Evolutionary conservation across 92 coral and sea anemone species (phyloP).

Genomic region (Paramuricea clavata): DNA sequence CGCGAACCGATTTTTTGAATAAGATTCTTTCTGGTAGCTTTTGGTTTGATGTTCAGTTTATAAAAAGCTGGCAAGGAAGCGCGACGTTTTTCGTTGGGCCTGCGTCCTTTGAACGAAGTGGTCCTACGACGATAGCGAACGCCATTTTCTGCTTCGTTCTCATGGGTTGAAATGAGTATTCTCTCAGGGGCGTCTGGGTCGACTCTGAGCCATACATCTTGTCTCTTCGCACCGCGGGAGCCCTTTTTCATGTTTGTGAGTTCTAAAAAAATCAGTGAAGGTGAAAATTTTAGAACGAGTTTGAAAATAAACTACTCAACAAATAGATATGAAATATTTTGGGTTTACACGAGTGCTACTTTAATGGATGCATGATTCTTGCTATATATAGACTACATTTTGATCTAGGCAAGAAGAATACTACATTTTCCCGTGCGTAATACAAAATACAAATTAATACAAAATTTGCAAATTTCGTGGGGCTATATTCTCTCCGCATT

Average conservation of each 20-base stretch:
- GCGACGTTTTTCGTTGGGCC: conserved; percentile 16
- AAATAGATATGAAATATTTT: too few species aligned
- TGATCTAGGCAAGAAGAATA: too few species aligned
- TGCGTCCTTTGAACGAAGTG: conserved; percentile 13
- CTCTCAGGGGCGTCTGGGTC: not conserved
- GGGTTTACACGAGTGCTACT: too few species aligned
- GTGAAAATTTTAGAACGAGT: too few species aligned
- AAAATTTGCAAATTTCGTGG: too few species aligned
- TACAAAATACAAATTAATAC: too few species aligned
- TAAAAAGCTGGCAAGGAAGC: conserved; percentile 13
- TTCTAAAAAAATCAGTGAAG: not conserved
- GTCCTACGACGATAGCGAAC: conserved; percentile 25
- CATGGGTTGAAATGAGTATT: not conserved
- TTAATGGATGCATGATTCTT: too few species aligned
- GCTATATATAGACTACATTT: too few species aligned
- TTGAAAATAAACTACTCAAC: too few species aligned
- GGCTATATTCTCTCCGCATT: too few species aligned
- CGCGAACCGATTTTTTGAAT: conserved; percentile 37
- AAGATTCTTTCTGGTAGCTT: not conserved
- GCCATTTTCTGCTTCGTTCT: not conserved
- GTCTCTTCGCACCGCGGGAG: not conserved
- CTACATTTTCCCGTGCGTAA: too few species aligned
- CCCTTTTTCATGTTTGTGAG: not conserved
- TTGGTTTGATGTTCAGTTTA: conserved; percentile 4
- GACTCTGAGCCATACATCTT: not conserved